A percentile compares a stretch with the other conserved stretches of the same genome.
Conservation (phyloP, 2,888 invertebrate genomes). For the Limenitis camilla region DNA sequence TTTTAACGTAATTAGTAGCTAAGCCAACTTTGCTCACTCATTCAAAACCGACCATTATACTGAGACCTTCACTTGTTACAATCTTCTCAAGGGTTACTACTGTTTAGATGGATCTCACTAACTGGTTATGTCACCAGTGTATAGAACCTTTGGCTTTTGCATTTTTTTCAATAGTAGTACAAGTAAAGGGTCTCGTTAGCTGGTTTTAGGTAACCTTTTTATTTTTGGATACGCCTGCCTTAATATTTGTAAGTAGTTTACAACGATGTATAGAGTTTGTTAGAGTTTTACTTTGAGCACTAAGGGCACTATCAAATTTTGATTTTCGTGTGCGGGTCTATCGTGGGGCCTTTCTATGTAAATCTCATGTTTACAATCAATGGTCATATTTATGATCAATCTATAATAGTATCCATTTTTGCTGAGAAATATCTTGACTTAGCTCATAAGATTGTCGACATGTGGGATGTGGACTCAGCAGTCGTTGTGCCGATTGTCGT, state of each 20-base stretch:
- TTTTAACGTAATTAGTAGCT: slow-evolving; percentile 63
- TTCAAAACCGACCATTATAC: slow-evolving; percentile 14
- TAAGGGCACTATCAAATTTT: too few species aligned
- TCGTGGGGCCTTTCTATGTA: too few species aligned
- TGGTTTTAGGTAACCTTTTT: not conserved
- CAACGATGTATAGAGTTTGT: too few species aligned
- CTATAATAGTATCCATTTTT: too few species aligned
- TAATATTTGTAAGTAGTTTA: not conserved
- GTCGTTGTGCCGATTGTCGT: too few species aligned
- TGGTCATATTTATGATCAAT: too few species aligned
- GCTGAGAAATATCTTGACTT: too few species aligned
- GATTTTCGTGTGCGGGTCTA: too few species aligned
- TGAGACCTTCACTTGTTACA: not conserved
- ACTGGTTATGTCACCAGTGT: not conserved
- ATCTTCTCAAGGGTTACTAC: not conserved
- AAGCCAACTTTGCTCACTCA: slow-evolving; percentile 37
- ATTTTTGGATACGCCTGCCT: not conserved
- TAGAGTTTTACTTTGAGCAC: too few species aligned
- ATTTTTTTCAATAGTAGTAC: not conserved
- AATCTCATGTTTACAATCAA: too few species aligned
- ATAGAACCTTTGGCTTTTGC: not conserved
- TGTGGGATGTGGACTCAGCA: too few species aligned
- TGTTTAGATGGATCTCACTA: not conserved
- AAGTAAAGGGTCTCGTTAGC: not conserved
- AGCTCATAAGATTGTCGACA: too few species aligned